A percentile compares a stretch with the other conserved stretches of the same genome.
These are phyloP conservation scores for Hydrozoanthus tunicans DNA, from an alignment of 64 coral and sea anemone species.

Conservation along the genomic window DNA sequence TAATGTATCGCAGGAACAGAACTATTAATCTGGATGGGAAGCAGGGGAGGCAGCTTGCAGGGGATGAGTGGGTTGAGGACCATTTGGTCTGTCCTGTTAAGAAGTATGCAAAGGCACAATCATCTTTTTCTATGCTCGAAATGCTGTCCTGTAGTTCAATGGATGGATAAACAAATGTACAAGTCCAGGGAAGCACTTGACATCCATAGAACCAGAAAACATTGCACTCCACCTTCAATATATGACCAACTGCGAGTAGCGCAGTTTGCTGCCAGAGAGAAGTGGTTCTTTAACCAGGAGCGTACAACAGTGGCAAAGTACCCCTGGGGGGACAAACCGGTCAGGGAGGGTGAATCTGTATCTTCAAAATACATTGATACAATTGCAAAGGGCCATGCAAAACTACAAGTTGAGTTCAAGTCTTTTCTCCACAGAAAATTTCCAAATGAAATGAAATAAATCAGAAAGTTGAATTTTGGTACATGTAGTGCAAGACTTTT, in stretches of 20 bases:
- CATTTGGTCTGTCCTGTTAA: constrained; percentile 7
- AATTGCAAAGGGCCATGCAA: constrained; percentile 5
- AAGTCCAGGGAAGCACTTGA: constrained; percentile 16
- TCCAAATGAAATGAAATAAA: constrained; percentile 6
- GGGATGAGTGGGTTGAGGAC: constrained; percentile 18
- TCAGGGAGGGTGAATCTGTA: constrained; percentile 13
- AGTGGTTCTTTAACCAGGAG: not conserved
- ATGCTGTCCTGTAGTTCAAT: constrained; percentile 15
- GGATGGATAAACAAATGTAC: constrained; percentile 8
- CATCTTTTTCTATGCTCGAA: constrained; percentile 17
- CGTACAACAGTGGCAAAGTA: not conserved
- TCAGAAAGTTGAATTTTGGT: too few species aligned
- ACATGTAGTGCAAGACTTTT: too few species aligned
- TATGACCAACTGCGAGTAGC: constrained; percentile 31
- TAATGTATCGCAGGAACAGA: constrained; percentile 10
- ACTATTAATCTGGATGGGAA: constrained; percentile 15
- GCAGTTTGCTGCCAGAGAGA: constrained; percentile 11
- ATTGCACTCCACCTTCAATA: not conserved
- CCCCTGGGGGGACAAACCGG: constrained; percentile 14
- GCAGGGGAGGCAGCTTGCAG: not conserved
- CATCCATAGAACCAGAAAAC: constrained; percentile 30
- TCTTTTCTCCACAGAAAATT: not conserved
- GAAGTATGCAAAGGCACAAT: constrained; percentile 14
- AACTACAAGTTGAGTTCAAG: not conserved
- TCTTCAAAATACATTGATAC: constrained; percentile 33